These are phyloP conservation scores for Leptinotarsa peninsularis DNA, from an alignment of 2,888 invertebrate genomes.

Conservation along the genomic window DNA sequence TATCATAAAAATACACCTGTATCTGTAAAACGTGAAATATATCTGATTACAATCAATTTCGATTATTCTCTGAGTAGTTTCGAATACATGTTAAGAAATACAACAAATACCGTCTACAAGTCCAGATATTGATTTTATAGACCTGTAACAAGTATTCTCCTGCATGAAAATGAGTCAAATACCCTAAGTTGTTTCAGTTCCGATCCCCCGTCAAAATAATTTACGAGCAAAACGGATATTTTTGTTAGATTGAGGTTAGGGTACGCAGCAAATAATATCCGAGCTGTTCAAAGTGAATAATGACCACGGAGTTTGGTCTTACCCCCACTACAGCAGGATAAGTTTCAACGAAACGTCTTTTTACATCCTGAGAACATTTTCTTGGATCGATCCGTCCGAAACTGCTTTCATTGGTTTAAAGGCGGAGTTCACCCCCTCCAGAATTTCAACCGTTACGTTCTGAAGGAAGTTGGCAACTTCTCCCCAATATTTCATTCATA, in stretches of 20 bases:
- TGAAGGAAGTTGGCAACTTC: conserved; percentile 42
- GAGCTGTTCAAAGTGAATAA: conserved; percentile 66
- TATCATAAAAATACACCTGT: too few relatives aligned
- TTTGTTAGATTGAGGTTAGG: conserved; percentile 65
- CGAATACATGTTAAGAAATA: too few relatives aligned
- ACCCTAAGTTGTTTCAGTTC: conserved; percentile 26
- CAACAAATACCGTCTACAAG: too few relatives aligned
- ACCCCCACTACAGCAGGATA: conserved; percentile 54
- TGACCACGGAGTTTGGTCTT: conserved; percentile 65
- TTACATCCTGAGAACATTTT: conserved; percentile 67
- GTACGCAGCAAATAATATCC: conserved; percentile 66
- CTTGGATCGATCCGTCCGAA: conserved; percentile 65
- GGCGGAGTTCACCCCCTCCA: conserved; percentile 63
- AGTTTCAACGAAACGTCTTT: conserved; percentile 67
- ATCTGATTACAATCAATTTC: too few relatives aligned
- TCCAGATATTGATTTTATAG: conserved; percentile 28
- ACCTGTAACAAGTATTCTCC: conserved; percentile 25
- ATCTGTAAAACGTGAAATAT: too few relatives aligned
- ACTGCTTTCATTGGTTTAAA: conserved; percentile 62
- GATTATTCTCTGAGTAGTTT: too few relatives aligned
- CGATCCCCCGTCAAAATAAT: conserved; percentile 65
- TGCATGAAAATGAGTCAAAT: conserved; percentile 32
- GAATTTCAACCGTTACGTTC: conserved; percentile 53
- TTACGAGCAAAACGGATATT: conserved; percentile 65
- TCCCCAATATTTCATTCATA: conserved; percentile 57